Conservation (phyloP, 2,888 invertebrate species). For the Ormyrus thymus region DNA sequence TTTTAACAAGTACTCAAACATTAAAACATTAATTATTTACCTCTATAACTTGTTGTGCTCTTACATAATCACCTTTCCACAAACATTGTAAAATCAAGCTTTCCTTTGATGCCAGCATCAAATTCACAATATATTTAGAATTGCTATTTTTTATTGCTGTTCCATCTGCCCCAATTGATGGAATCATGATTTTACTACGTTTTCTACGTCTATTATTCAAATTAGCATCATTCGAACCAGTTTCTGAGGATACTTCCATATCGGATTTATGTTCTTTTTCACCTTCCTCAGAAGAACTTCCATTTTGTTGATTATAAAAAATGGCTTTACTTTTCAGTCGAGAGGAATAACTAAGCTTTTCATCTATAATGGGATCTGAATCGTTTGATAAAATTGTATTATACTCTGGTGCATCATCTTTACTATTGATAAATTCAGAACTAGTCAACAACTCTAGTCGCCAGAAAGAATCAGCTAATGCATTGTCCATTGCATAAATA, state of each 20-base stretch:
- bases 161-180: background rate
- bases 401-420: conserved; percentile 70
- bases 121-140: conserved; percentile 77
- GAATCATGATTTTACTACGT: conserved; percentile 66
- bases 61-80: conserved; percentile 83
- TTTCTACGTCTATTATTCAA: conserved; percentile 72
- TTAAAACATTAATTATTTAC: conserved; percentile 75
- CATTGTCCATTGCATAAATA: conserved; percentile 66
- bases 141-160: conserved; percentile 68
- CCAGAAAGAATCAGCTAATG: conserved; percentile 79
- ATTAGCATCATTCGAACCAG: conserved; percentile 72
- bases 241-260: conserved; percentile 64
- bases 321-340: conserved; percentile 57
- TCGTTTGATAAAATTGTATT: background rate
- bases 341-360: conserved; percentile 59
- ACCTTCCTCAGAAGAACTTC: conserved; percentile 63
- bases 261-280: conserved; percentile 61
- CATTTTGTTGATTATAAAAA: conserved; percentile 63
- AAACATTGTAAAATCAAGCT: conserved; percentile 86
- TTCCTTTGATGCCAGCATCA: conserved; percentile 86
- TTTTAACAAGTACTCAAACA: conserved; percentile 66
- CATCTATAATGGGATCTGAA: conserved; percentile 45
- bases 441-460: conserved; percentile 82
- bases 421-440: conserved; percentile 76
- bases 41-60: conserved; percentile 88